phyloP scores from a whole-genome alignment of 2,113 vertebrate genomes.

The Strix aluco region DNA sequence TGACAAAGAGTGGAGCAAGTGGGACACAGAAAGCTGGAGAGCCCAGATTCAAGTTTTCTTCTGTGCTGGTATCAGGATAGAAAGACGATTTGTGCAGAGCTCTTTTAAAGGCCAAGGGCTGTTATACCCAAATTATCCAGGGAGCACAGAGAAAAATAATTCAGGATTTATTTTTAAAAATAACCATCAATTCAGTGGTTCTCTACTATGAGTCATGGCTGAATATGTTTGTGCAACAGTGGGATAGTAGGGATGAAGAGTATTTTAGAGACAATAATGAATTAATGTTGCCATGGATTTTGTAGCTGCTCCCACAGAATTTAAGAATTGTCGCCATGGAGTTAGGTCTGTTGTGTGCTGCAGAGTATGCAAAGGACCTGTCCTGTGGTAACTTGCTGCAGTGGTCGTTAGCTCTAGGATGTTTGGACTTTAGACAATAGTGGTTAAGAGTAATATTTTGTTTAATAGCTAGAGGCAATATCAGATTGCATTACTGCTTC shows the following conservation, averaged over 20 bases:
- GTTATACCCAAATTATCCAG: neutral
- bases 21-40: neutral
- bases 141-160: constrained; percentile 3
- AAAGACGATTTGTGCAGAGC: neutral
- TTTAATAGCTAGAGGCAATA: neutral
- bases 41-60: neutral
- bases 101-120: neutral
- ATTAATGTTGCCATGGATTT: constrained; percentile 58
- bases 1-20: neutral
- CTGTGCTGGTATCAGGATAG: neutral
- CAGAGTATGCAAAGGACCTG: neutral
- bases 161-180: constrained; percentile 34
- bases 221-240: neutral
- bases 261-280: constrained; percentile 36
- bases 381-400: neutral
- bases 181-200: constrained; percentile 24
- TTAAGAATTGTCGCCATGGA: neutral
- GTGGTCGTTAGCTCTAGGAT: neutral
- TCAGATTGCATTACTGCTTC: neutral
- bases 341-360: neutral
- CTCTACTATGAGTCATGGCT: constrained; percentile 11
- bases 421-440: neutral
- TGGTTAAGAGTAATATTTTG: neutral
- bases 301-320: neutral
- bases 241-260: neutral